Evolutionary conservation across 2,797 vertebrate species (phyloP).

Genomic region (Lateolabrax maculatus): DNA sequence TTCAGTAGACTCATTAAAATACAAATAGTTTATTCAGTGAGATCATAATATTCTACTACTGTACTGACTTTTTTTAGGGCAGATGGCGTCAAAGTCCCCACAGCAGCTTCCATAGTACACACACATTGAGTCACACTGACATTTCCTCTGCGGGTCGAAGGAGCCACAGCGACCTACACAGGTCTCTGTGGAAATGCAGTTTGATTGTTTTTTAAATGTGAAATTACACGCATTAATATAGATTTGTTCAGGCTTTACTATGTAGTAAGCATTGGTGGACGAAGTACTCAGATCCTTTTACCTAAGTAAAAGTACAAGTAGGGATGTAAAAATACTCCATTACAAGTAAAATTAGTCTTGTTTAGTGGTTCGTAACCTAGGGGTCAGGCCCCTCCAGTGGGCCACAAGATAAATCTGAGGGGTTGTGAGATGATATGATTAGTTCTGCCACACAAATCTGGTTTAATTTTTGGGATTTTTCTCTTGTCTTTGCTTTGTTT

Average conservation of each 20-base stretch:
- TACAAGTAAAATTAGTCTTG: too few species aligned
- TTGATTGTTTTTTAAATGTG: constrained; percentile 35
- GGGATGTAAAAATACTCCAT: too few species aligned
- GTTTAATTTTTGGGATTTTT: not conserved
- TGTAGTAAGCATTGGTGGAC: not conserved
- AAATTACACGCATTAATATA: not conserved
- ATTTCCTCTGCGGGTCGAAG: constrained; percentile 86
- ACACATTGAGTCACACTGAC: constrained; percentile 95
- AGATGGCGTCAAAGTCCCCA: constrained; percentile 83
- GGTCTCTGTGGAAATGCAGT: constrained; percentile 84
- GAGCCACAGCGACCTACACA: constrained; percentile 88
- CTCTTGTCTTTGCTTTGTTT: not conserved
- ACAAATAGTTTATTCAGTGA: not conserved
- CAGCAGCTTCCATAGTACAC: constrained; percentile 95
- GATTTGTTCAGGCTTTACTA: not conserved
- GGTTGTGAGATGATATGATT: not conserved
- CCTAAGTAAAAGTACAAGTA: not conserved
- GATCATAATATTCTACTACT: not conserved
- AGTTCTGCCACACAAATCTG: too few species aligned
- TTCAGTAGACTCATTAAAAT: not conserved
- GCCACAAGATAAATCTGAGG: not conserved
- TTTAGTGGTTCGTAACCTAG: not conserved
- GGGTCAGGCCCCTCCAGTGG: not conserved
- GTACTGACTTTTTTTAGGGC: constrained; percentile 89
- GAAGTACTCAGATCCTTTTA: not conserved